phyloP scores from a whole-genome alignment of 2,797 vertebrate genomes.

The Pampus argenteus region DNA sequence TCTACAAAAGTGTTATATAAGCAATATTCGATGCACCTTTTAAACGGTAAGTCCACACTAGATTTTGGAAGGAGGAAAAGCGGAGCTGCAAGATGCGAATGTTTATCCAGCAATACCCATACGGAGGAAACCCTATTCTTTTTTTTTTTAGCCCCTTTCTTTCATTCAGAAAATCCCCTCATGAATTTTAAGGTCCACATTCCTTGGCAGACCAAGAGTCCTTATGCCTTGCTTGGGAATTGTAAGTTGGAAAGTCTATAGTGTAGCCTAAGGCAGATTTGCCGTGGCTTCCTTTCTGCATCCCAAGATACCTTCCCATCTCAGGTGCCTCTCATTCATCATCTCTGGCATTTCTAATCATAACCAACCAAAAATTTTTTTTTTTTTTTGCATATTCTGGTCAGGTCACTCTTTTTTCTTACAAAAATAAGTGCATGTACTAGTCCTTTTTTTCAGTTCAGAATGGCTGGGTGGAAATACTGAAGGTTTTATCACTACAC shows the following conservation, averaged over 20 bases:
- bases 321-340: slow-evolving; percentile 60
- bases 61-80: background rate
- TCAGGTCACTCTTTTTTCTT: slow-evolving; percentile 17
- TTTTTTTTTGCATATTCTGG: slow-evolving; percentile 22
- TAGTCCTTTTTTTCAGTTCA: slow-evolving; percentile 6
- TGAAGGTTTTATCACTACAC: slow-evolving; percentile 27
- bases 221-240: slow-evolving; percentile 39
- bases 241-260: slow-evolving; percentile 29
- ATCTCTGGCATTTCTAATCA: slow-evolving; percentile 65
- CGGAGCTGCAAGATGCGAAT: slow-evolving; percentile 13
- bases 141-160: slow-evolving; percentile 35
- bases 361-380: slow-evolving; percentile 36
- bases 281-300: slow-evolving; percentile 38
- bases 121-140: slow-evolving; percentile 16
- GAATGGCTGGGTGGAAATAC: slow-evolving; percentile 14
- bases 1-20: background rate
- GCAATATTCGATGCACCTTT: no score
- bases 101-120: slow-evolving; percentile 34
- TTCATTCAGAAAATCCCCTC: slow-evolving; percentile 42
- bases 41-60: background rate
- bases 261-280: slow-evolving; percentile 50
- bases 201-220: slow-evolving; percentile 37
- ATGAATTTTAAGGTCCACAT: slow-evolving; percentile 36
- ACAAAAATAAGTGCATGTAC: slow-evolving; percentile 25
- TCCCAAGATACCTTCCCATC: slow-evolving; percentile 46